phyloP scores from a whole-genome alignment of 2,888 invertebrate species.

The Mythimna lalbum region DNA sequence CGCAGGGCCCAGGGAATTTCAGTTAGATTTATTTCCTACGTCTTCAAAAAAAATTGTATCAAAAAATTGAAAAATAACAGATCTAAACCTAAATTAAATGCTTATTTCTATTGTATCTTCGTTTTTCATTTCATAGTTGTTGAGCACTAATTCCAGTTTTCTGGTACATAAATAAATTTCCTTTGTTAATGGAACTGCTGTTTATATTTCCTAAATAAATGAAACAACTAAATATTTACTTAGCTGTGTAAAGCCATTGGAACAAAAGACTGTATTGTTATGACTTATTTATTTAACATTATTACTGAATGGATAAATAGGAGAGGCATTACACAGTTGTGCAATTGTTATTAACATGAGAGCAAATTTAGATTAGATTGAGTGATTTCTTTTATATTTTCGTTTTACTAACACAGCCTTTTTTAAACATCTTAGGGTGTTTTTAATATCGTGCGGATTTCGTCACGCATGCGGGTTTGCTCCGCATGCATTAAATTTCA shows the following conservation, averaged over 20 bases:
- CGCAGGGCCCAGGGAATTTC: no score
- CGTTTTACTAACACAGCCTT: no score
- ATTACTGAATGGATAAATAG: slow-evolving; percentile 2
- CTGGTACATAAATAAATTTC: no score
- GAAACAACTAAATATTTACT: slow-evolving; percentile 31
- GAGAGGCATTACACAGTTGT: background rate
- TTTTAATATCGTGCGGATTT: no score
- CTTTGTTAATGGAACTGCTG: no score
- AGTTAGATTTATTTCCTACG: no score
- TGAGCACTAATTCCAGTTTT: background rate
- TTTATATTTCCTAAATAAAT: background rate
- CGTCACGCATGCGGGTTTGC: no score
- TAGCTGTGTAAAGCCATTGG: slow-evolving; percentile 19
- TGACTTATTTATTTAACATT: slow-evolving; percentile 23
- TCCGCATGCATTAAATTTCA: no score
- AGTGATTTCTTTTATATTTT: background rate
- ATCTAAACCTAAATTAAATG: background rate
- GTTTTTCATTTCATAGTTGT: background rate
- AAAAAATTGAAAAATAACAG: no score
- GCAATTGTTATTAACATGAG: background rate
- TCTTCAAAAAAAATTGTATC: no score
- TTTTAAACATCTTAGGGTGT: no score
- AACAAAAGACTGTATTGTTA: slow-evolving; percentile 33
- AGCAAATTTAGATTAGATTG: background rate
- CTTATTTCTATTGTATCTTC: background rate